Percentiles rank a stretch among this genome's conserved stretches.
Conservation (phyloP, 37 sponge, comb jelly and placozoan genomes). For the Oopsacas minuta region DNA sequence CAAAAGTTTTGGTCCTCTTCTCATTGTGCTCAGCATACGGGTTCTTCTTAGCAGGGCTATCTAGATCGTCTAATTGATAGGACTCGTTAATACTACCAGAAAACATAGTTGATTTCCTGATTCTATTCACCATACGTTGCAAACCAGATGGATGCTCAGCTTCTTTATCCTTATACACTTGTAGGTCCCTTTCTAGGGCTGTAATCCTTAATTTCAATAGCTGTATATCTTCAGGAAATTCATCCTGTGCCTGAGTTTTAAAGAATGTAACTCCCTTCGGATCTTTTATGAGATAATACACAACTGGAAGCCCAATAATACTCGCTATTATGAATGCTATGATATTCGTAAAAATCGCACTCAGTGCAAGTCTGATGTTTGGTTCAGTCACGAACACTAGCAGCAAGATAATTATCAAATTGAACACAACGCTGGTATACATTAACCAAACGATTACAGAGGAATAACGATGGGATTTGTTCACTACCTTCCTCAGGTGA, state of each 20-base stretch:
- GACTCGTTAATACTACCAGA: background rate
- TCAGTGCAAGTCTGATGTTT: background rate
- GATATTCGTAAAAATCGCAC: background rate
- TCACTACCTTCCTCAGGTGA: background rate
- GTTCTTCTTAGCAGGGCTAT: background rate
- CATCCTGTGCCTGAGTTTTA: background rate
- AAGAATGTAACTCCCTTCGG: background rate
- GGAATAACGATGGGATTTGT: background rate
- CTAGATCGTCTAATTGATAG: background rate
- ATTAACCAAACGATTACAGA: background rate
- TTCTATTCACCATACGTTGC: background rate
- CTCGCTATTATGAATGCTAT: background rate
- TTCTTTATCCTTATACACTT: background rate
- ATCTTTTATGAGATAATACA: conserved; percentile 5
- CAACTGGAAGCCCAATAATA: background rate
- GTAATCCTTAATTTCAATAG: background rate
- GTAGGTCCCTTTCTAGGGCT: background rate
- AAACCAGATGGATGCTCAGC: background rate
- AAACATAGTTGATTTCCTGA: background rate
- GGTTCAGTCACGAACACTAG: background rate
- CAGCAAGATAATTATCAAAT: background rate
- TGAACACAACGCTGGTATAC: background rate
- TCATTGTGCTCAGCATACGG: background rate
- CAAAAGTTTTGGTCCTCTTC: background rate
- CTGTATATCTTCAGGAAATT: background rate